These are phyloP conservation scores for Ornithoptera priamus DNA, from an alignment of 2,888 invertebrate species.

Conservation along the genomic window DNA sequence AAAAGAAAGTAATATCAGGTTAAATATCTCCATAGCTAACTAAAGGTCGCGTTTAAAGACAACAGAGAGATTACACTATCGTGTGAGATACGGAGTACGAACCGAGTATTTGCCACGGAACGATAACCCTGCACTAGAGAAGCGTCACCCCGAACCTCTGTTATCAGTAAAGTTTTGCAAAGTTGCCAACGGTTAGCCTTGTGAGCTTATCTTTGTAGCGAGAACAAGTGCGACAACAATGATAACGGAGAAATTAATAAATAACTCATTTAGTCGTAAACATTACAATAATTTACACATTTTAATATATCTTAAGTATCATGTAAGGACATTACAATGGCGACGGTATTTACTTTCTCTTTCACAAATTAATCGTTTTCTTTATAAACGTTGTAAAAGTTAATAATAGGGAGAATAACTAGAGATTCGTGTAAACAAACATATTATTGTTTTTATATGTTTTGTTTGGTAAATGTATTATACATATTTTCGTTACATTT, in stretches of 20 bases:
- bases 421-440: too few species aligned
- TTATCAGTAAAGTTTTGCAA: conserved; percentile 46
- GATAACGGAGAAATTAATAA: conserved; percentile 56
- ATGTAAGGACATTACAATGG: not conserved
- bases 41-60: conserved; percentile 22
- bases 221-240: conserved; percentile 49
- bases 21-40: not conserved
- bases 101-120: conserved; percentile 56
- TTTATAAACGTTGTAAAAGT: not conserved
- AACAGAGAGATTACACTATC: conserved; percentile 51
- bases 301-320: not conserved
- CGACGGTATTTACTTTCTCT: not conserved
- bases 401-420: too few species aligned
- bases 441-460: too few species aligned
- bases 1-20: not conserved
- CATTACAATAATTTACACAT: conserved; percentile 21
- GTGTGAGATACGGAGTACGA: conserved; percentile 45
- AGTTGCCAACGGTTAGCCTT: conserved; percentile 43
- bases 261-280: conserved; percentile 43
- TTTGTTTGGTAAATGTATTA: not conserved
- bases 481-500: not conserved
- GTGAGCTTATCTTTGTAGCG: conserved; percentile 35
- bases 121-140: conserved; percentile 69
- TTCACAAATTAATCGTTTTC: not conserved
- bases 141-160: conserved; percentile 46